Evolutionary conservation across 2,113 vertebrate species (phyloP).

Genomic region (Nothocercus julius): DNA sequence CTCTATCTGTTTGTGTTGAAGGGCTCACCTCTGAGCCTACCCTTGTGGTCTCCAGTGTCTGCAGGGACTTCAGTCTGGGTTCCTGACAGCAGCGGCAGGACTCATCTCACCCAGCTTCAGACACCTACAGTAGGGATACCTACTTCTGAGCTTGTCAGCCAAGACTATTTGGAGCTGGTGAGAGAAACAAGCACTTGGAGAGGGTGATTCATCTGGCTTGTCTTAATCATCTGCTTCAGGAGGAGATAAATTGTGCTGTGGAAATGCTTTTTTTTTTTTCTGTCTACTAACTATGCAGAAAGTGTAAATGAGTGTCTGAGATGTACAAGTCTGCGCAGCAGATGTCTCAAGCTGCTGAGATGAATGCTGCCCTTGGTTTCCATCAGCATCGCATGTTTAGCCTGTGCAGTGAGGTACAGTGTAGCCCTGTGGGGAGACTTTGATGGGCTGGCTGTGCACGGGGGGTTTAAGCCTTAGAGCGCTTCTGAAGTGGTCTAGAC

Average conservation of each 20-base stretch:
- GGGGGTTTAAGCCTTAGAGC: background rate
- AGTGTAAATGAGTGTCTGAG: conserved; percentile 65
- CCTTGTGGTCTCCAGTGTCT: background rate
- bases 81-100: background rate
- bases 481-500: background rate
- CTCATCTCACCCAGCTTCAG: conserved; percentile 30
- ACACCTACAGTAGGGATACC: conserved; percentile 38
- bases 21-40: background rate
- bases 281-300: conserved; percentile 63
- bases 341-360: conserved; percentile 24
- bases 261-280: conserved; percentile 45
- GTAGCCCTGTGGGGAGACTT: background rate
- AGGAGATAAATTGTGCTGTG: conserved; percentile 53
- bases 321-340: background rate
- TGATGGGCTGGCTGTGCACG: background rate
- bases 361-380: background rate
- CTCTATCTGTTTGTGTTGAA: background rate
- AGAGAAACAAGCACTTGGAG: conserved; percentile 48
- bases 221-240: conserved; percentile 33
- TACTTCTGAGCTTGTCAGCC: background rate
- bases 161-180: conserved; percentile 53
- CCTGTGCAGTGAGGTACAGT: background rate
- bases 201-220: conserved; percentile 60
- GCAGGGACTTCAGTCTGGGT: background rate
- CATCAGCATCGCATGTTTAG: background rate